These are phyloP conservation scores for Aldabrachelys gigantea DNA, from an alignment of 2,113 vertebrate species.

Conservation along the genomic window DNA sequence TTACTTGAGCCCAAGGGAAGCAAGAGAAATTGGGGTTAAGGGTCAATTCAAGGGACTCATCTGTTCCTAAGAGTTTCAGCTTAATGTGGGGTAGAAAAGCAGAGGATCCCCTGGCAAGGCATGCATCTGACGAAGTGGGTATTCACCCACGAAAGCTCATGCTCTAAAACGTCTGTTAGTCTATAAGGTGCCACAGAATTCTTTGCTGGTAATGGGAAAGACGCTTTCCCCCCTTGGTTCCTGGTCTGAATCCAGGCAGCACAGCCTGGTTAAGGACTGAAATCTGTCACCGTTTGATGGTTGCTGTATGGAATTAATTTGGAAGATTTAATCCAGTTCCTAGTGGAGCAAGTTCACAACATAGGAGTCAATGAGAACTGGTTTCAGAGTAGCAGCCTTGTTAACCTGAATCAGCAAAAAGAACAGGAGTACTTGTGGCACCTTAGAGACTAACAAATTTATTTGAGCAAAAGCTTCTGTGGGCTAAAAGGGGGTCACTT, in stretches of 20 bases:
- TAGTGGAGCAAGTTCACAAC: not conserved
- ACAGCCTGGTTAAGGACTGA: rapidly evolving
- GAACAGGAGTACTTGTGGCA: too few relatives aligned
- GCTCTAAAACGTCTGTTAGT: too few relatives aligned
- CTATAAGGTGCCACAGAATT: too few relatives aligned
- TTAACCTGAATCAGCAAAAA: too few relatives aligned
- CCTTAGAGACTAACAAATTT: too few relatives aligned
- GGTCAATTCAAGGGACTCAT: not conserved
- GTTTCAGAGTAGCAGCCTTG: too few relatives aligned
- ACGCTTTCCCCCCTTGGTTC: rapidly evolving
- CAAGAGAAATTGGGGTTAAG: not conserved
- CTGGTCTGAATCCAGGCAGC: not conserved
- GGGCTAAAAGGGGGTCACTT: not conserved
- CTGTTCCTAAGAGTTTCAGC: not conserved
- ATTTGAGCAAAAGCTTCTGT: too few relatives aligned
- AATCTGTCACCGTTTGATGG: rapidly evolving
- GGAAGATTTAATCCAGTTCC: not conserved
- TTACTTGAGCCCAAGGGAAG: not conserved
- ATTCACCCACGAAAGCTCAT: too few relatives aligned
- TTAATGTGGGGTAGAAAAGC: not conserved
- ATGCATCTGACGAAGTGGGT: too few relatives aligned
- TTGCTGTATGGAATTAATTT: not conserved
- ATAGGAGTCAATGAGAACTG: not conserved
- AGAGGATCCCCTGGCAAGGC: not conserved
- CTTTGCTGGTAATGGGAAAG: too few relatives aligned